A percentile compares a stretch with the other conserved stretches of the same genome.
Conservation (phyloP, 2,797 vertebrate genomes). For the Gymnoscopelus microlampas region DNA sequence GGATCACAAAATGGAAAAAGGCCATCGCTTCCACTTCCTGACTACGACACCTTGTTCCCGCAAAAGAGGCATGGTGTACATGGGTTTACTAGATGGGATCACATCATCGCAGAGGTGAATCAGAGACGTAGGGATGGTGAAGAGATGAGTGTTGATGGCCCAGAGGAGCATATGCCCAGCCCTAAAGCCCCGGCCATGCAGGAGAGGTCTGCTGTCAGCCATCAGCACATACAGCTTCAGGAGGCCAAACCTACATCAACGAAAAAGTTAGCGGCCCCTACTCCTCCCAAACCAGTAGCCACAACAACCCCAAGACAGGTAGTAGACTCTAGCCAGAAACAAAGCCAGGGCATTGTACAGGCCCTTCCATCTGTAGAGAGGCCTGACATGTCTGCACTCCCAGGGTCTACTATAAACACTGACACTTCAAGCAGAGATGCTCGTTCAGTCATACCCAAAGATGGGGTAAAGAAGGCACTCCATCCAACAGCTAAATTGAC, state of each 20-base stretch:
- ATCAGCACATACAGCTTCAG: slow-evolving; percentile 31
- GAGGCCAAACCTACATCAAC: slow-evolving; percentile 45
- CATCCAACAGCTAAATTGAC: slow-evolving; percentile 21
- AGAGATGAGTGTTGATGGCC: slow-evolving; percentile 82
- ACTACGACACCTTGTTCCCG: slow-evolving; percentile 79
- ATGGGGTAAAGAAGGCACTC: slow-evolving; percentile 38
- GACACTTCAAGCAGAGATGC: slow-evolving; percentile 31
- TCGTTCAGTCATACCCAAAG: slow-evolving; percentile 9
- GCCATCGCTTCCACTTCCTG: slow-evolving; percentile 75
- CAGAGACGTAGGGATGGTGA: slow-evolving; percentile 68
- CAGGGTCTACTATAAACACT: slow-evolving; percentile 13
- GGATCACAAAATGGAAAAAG: slow-evolving; percentile 39
- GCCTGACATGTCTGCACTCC: slow-evolving; percentile 26
- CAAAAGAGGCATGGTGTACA: slow-evolving; percentile 82
- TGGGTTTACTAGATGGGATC: slow-evolving; percentile 78
- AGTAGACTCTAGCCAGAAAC: slow-evolving; percentile 36
- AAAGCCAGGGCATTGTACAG: slow-evolving; percentile 28
- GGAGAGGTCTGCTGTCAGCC: slow-evolving; percentile 38
- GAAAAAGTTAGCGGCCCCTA: slow-evolving; percentile 56
- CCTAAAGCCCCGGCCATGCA: slow-evolving; percentile 20
- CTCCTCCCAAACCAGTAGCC: slow-evolving; percentile 58
- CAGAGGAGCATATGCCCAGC: slow-evolving; percentile 36
- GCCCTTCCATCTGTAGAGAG: slow-evolving; percentile 33
- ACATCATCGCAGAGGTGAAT: slow-evolving; percentile 82
- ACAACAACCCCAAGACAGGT: slow-evolving; percentile 21